These are phyloP conservation scores for Sitta carolinensis DNA, from an alignment of 2,797 vertebrate species.

Conservation along the genomic window DNA sequence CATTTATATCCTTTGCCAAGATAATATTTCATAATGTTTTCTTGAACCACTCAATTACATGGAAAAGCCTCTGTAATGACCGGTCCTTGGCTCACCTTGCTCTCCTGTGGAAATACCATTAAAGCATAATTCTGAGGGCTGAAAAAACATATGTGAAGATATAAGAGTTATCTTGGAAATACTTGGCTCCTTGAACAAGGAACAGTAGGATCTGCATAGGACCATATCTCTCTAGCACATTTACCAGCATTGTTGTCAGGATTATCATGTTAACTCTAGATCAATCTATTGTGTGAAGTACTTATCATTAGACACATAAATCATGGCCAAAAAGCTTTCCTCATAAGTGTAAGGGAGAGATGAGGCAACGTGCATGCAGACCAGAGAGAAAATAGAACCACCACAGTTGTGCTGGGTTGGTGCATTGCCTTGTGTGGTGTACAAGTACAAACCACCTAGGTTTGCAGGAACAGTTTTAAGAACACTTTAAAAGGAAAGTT, in stretches of 20 bases:
- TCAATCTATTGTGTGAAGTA: not conserved
- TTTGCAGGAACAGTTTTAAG: not conserved
- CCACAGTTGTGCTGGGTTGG: not conserved
- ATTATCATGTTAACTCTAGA: not conserved
- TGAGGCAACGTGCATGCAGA: not conserved
- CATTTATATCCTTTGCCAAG: conserved; percentile 47
- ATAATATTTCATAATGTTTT: not conserved
- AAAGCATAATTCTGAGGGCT: not conserved
- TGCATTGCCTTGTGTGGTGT: fast-evolving
- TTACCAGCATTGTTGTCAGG: not conserved
- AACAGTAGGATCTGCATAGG: not conserved
- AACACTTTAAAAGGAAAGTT: not conserved
- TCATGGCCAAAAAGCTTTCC: not conserved
- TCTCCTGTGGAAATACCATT: conserved; percentile 42
- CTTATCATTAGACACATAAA: not conserved
- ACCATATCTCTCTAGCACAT: not conserved
- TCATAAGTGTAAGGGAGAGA: not conserved
- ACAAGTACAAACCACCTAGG: not conserved
- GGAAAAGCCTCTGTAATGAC: conserved; percentile 26
- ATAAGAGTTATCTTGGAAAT: not conserved
- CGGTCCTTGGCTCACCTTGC: not conserved
- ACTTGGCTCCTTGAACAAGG: not conserved
- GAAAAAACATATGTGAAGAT: not conserved
- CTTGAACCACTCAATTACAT: conserved; percentile 28
- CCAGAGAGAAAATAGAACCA: not conserved